These are phyloP conservation scores for Podarcis cretensis DNA, from an alignment of 2,113 vertebrate species.

Conservation along the genomic window DNA sequence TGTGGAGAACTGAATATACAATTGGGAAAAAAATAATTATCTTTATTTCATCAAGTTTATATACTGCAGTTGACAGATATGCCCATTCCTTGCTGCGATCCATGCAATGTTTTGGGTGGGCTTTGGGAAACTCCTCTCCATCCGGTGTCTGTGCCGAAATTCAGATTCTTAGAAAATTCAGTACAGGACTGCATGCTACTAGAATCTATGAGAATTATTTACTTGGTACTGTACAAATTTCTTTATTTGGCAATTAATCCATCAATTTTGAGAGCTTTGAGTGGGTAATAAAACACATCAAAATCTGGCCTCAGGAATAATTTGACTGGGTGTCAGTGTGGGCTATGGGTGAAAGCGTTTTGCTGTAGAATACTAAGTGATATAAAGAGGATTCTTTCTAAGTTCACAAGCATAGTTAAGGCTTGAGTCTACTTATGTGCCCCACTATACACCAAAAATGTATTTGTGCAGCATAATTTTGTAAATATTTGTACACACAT, in stretches of 20 bases:
- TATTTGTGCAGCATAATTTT: too few species aligned
- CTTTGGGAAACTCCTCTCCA: background rate
- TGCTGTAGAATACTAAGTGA: background rate
- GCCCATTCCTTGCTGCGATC: too few species aligned
- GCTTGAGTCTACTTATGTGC: too few species aligned
- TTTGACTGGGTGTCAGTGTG: background rate
- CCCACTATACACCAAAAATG: too few species aligned
- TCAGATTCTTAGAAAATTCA: background rate
- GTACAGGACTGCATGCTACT: too few species aligned
- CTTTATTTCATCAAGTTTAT: too few species aligned
- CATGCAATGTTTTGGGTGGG: background rate
- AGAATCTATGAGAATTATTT: background rate
- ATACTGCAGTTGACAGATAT: too few species aligned
- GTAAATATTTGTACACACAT: too few species aligned
- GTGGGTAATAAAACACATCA: background rate
- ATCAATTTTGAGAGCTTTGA: background rate
- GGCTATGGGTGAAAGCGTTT: background rate
- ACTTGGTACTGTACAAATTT: background rate
- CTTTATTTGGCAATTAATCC: background rate
- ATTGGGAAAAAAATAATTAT: too few species aligned
- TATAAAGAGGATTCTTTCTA: too few species aligned
- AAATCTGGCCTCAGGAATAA: background rate
- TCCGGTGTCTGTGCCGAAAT: background rate
- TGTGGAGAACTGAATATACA: too few species aligned
- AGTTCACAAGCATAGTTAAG: too few species aligned